phyloP scores from a whole-genome alignment of 2,113 vertebrate species.

The Papio anubis region DNA sequence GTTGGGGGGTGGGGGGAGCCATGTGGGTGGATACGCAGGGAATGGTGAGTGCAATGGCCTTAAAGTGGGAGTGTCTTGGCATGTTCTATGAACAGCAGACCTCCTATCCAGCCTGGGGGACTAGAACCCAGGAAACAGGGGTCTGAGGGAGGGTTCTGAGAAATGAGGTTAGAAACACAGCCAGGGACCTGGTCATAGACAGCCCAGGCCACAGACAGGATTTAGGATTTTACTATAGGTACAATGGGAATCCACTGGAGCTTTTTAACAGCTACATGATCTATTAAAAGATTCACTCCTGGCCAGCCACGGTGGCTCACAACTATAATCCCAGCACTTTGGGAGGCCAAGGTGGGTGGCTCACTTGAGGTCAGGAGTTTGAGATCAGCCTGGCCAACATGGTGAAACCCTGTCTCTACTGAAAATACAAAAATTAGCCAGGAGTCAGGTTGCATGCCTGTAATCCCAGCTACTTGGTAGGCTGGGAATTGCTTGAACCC shows the following conservation, averaged over 20 bases:
- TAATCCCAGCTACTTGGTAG: no score
- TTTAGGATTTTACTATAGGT: background rate
- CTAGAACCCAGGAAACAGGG: background rate
- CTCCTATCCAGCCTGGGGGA: no score
- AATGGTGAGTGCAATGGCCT: background rate
- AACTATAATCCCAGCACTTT: no score
- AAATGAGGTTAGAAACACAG: background rate
- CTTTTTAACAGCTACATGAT: background rate
- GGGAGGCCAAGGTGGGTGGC: no score
- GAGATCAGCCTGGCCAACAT: no score
- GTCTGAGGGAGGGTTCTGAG: background rate
- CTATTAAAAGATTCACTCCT: background rate
- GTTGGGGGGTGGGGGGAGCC: background rate
- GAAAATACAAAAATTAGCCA: no score
- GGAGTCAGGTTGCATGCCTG: no score
- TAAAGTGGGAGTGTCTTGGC: background rate
- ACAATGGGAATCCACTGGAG: background rate
- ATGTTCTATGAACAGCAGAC: fast-evolving
- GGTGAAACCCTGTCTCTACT: no score
- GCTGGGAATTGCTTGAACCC: no score
- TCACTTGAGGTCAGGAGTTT: no score
- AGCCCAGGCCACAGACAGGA: background rate
- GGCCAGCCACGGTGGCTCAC: no score
- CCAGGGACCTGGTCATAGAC: background rate
- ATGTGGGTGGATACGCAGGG: fast-evolving